Evolutionary conservation across 2,888 invertebrate species (phyloP), one percentile per base, ranked within the genome.

Genomic region (Meloe dianella): DNA sequence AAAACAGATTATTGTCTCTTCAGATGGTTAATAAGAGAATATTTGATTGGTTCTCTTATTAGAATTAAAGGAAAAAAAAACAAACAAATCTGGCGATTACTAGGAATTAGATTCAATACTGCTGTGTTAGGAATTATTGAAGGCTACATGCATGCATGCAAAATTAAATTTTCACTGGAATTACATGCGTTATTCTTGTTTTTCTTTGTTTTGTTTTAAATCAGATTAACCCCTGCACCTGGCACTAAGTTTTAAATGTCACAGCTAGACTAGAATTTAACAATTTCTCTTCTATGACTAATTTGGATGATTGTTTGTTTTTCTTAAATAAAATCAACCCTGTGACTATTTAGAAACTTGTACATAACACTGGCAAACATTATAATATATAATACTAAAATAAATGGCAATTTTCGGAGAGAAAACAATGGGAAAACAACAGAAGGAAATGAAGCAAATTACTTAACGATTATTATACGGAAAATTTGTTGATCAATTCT

Each of bases 401-500:
- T 24, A 38, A 59, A 59, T 38, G 59, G 32, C 29, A 38, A 59
- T 30, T 32, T 38, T 61, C 9, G 1, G 41, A 47, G 59, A 38
- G 57, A 41, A 35, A 66, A 27, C 60, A 59, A 59, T 59, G 62
- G 59, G 51, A 59, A 47, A 54, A 29, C 56, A 66, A 66, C 38
- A 30, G 30, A 32, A 62, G 64, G 60, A 24, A 54, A 54, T 54
- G 2, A 54, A 54, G 54, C 54, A 14, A 22, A 51, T 68, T 68
- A 73, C 71, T 71, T 73, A 71, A 73, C 71, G 70, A 74, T 73
- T 70, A 75, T 70, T 66, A 54, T 64, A 72, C 72, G 71, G 74
- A 74, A 76, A 75, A 75, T 74, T 22, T 72, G 75, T 73, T 73
- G 75, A 74, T 79, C 77, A 79, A 78, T 79, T 80, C 74, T 79